A percentile compares a stretch with the other conserved stretches of the same genome.
These are phyloP conservation scores for Melieria omissa DNA, from an alignment of 2,888 invertebrate genomes.

Conservation along the genomic window DNA sequence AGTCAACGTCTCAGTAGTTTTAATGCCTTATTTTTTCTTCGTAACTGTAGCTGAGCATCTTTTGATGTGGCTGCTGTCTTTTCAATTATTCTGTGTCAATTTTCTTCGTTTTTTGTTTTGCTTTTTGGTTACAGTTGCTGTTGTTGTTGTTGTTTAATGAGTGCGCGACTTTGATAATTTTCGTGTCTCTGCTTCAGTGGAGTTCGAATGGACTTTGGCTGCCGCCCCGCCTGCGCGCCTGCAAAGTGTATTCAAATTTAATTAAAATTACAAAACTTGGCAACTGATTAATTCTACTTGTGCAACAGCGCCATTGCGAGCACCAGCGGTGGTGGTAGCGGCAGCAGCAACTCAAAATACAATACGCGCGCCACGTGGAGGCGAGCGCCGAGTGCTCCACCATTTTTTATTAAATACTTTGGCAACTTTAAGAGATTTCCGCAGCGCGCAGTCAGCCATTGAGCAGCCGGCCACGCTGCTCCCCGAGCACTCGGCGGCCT, in stretches of 20 bases:
- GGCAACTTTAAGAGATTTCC: too few relatives aligned
- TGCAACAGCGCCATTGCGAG: neutral
- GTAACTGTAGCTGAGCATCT: too few relatives aligned
- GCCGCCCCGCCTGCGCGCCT: slow-evolving; percentile 23
- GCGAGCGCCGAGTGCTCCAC: too few relatives aligned
- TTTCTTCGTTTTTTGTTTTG: slow-evolving; percentile 42
- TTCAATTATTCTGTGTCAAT: slow-evolving; percentile 30
- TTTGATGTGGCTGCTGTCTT: slow-evolving; percentile 33
- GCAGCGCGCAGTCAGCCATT: too few relatives aligned
- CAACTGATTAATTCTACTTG: slow-evolving; percentile 60
- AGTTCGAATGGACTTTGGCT: slow-evolving; percentile 17
- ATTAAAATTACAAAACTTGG: slow-evolving; percentile 65
- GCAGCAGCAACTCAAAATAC: too few relatives aligned
- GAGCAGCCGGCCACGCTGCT: too few relatives aligned
- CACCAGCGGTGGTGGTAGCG: too few relatives aligned
- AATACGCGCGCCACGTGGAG: too few relatives aligned
- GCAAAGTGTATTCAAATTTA: slow-evolving; percentile 64
- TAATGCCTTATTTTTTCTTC: too few relatives aligned
- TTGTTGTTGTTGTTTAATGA: slow-evolving; percentile 44
- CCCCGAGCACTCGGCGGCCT: too few relatives aligned
- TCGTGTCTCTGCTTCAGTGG: slow-evolving; percentile 44
- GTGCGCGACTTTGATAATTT: slow-evolving; percentile 49
- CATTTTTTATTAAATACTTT: too few relatives aligned
- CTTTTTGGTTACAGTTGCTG: slow-evolving; percentile 11
- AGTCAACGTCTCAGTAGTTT: too few relatives aligned